These are phyloP conservation scores for Poecilia velifera DNA, from an alignment of 2,797 vertebrate genomes.

Conservation along the genomic window DNA sequence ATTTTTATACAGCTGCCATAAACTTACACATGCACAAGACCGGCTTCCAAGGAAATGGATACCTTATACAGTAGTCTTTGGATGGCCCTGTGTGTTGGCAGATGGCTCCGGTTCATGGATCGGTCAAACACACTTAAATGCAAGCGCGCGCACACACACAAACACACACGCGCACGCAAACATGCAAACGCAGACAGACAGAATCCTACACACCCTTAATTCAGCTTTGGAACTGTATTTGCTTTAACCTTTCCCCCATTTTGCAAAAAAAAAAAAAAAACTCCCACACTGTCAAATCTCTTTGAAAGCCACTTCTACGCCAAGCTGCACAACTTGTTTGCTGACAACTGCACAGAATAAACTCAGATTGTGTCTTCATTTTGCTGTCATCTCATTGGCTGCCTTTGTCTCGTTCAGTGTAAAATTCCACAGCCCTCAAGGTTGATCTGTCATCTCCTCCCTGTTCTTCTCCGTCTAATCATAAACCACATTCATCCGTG, in stretches of 20 bases:
- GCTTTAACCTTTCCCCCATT: constrained; percentile 20
- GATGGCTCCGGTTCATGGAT: constrained; percentile 65
- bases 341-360: constrained; percentile 38
- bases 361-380: constrained; percentile 30
- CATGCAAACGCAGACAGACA: constrained; percentile 11
- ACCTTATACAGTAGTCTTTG: constrained; percentile 45
- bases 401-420: constrained; percentile 37
- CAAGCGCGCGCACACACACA: constrained; percentile 9
- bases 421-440: constrained; percentile 63
- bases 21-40: constrained; percentile 35
- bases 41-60: constrained; percentile 54
- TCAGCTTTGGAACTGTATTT: constrained; percentile 21
- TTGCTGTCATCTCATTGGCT: constrained; percentile 15
- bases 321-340: constrained; percentile 25
- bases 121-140: constrained; percentile 45
- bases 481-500: constrained; percentile 58
- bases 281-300: constrained; percentile 21
- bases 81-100: constrained; percentile 66
- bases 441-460: constrained; percentile 41
- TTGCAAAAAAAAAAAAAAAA: constrained; percentile 12
- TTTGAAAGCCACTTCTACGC: constrained; percentile 25
- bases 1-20: constrained; percentile 38
- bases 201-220: constrained; percentile 40
- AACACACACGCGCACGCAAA: constrained; percentile 19
- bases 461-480: constrained; percentile 41